These are phyloP conservation scores for Sycophila texana DNA, from an alignment of 2,888 invertebrate genomes.

Conservation along the genomic window DNA sequence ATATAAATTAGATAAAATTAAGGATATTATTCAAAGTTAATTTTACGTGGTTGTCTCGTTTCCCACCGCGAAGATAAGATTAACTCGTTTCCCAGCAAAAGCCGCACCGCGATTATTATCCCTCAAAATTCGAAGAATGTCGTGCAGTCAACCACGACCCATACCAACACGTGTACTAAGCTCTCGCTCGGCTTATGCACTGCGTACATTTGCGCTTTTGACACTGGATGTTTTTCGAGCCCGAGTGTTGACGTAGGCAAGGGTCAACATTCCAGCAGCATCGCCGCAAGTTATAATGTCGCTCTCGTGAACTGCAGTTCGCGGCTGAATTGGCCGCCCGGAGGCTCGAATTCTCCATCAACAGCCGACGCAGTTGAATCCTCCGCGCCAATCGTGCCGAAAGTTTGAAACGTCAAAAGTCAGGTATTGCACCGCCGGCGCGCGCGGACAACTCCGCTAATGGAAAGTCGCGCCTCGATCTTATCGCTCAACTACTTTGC, in stretches of 20 bases:
- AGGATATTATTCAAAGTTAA: background rate
- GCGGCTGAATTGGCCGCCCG: background rate
- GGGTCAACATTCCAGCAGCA: constrained; percentile 18
- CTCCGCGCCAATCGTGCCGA: background rate
- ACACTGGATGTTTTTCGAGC: background rate
- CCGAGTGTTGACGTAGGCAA: constrained; percentile 16
- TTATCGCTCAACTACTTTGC: too few species aligned
- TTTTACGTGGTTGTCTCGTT: background rate
- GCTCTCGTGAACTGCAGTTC: background rate
- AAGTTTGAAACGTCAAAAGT: background rate
- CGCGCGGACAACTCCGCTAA: background rate
- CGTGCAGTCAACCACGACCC: too few species aligned
- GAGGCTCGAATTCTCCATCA: background rate
- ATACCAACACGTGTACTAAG: too few species aligned
- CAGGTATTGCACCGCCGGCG: background rate
- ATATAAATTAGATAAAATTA: too few species aligned
- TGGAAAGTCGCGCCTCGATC: too few species aligned
- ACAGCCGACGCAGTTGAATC: too few species aligned
- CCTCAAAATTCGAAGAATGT: too few species aligned
- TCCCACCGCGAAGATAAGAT: background rate
- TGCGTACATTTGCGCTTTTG: background rate
- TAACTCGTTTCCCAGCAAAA: too few species aligned
- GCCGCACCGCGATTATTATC: too few species aligned
- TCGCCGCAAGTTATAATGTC: constrained; percentile 3
- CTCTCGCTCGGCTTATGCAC: background rate